phyloP scores from a whole-genome alignment of 2,113 vertebrate genomes.

The Ailuropoda melanoleuca region DNA sequence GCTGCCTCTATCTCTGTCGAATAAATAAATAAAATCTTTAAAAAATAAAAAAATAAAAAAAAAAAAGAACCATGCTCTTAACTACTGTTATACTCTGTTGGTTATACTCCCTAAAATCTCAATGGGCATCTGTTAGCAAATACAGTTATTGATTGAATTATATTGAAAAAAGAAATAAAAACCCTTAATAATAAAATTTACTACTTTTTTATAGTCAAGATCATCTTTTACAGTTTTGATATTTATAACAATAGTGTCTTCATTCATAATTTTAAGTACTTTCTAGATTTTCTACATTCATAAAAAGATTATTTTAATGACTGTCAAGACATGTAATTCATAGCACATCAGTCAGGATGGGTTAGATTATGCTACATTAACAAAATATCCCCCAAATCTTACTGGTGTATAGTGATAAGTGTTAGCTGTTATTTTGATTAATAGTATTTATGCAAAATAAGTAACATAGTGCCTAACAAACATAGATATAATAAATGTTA shows the following conservation, averaged over 20 bases:
- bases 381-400: background rate
- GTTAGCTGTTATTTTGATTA: background rate
- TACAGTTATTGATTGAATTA: background rate
- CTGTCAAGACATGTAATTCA: background rate
- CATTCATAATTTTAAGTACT: background rate
- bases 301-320: background rate
- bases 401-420: background rate
- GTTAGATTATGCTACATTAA: background rate
- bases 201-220: background rate
- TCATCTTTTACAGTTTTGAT: background rate
- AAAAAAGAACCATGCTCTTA: background rate
- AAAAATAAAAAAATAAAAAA: too few species aligned
- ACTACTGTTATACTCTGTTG: background rate
- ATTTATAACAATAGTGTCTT: background rate
- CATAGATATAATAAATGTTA: background rate
- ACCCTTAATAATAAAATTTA: background rate
- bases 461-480: background rate
- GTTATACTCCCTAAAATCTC: background rate
- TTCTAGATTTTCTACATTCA: background rate
- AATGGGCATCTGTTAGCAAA: background rate
- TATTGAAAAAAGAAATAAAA: background rate
- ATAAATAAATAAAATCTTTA: too few species aligned
- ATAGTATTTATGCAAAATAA: background rate
- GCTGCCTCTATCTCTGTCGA: too few species aligned
- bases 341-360: background rate